Evolutionary conservation across 2,113 vertebrate genomes (phyloP), one percentile per base, ranked within the genome.

Genomic region (Shinisaurus crocodilurus): DNA sequence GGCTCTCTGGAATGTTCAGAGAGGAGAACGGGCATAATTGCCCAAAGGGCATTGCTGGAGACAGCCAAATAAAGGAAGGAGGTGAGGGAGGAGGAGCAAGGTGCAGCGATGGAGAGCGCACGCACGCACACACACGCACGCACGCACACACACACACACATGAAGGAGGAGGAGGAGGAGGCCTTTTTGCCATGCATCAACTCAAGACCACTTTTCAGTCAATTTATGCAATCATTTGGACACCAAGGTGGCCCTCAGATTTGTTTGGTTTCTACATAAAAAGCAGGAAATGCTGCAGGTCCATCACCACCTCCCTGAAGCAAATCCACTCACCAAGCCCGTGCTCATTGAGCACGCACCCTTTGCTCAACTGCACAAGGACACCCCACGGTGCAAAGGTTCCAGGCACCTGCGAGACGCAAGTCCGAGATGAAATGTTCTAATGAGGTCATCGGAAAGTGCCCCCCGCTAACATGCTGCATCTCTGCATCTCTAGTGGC

Each of bases 221-320:
- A 95, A 95, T 96, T 95, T 95, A 90, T 92, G 93, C 94, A 94
- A 95, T 96, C 92, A 94, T 92, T 91, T 10, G 88, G 90, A 88
- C 87, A 94, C 90, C 89, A 45, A 94, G 92, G 95, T 95, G 95
- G 91, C 89, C 91, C 95, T 10, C 81, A 79, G 0, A 1, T 57
- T 54, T 16, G 45, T n/a, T 91, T 74, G 0, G 89, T 92, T 94
- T 91, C 89, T 60, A 18, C 70, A 76, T 45, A 57, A 29, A 60
- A 37, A 25, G 76, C 54, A n/a, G 8, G 20, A 48, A 67, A 85
- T 82, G 86, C 89, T 89, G 85, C 2, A 0, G 93, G 93, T 93
- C 93, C 93, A 65, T 75, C 86, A 87, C 27, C n/a, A 15, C 25
- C 25, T 48, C 92, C 91, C 92, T 88, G 34, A 86, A 96, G 94